These are phyloP conservation scores for Sebastes nivosus DNA, from an alignment of 2,797 vertebrate species.

Conservation along the genomic window DNA sequence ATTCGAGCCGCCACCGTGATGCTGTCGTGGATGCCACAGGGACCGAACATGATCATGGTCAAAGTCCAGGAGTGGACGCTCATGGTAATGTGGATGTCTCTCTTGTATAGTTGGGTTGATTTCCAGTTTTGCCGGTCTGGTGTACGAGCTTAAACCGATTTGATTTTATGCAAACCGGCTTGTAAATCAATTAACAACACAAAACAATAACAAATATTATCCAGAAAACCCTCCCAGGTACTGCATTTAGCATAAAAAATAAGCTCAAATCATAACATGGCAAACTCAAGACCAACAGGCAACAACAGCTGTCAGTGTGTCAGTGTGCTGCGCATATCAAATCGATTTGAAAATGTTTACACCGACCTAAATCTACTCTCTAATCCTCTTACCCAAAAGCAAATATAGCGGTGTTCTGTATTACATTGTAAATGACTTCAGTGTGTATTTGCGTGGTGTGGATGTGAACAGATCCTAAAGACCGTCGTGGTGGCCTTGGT, in stretches of 20 bases:
- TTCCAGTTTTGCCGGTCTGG: background rate
- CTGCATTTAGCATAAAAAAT: no score
- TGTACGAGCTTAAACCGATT: background rate
- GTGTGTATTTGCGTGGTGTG: background rate
- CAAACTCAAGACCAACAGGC: no score
- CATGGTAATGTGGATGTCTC: slow-evolving; percentile 80
- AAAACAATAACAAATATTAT: background rate
- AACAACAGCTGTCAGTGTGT: no score
- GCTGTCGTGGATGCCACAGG: slow-evolving; percentile 97
- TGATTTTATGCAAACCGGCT: no score
- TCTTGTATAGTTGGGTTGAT: background rate
- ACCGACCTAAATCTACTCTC: no score
- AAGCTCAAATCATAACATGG: no score
- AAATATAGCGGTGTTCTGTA: background rate
- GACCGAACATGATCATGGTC: slow-evolving; percentile 89
- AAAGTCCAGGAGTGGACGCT: slow-evolving; percentile 97
- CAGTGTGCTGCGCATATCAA: background rate
- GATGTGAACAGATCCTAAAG: slow-evolving; percentile 88
- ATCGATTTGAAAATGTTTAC: background rate
- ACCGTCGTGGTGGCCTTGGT: slow-evolving; percentile 91
- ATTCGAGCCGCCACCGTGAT: slow-evolving; percentile 92
- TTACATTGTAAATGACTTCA: background rate
- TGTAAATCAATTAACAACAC: background rate
- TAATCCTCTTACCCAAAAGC: background rate
- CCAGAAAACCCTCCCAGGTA: no score